Percentiles rank a stretch among this genome's conserved stretches.
Evolutionary conservation across 2,888 invertebrate genomes (phyloP).

Genomic region (Andrena hattorfiana): DNA sequence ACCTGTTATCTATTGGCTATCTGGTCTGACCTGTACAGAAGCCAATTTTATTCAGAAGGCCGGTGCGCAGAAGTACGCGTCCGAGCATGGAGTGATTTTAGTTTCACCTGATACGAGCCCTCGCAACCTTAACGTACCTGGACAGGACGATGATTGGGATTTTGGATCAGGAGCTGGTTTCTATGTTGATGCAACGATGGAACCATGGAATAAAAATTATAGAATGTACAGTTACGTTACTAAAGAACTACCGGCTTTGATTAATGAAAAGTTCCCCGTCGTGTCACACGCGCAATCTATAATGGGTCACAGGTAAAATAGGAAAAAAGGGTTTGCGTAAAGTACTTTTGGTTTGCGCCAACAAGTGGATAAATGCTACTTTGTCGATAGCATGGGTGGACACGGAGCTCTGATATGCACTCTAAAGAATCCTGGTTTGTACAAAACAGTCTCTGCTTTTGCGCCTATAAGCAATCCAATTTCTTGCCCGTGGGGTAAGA

Average conservation of each 20-base stretch:
- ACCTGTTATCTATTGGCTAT: slow-evolving; percentile 96
- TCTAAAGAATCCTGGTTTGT: slow-evolving; percentile 95
- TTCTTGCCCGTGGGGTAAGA: slow-evolving; percentile 94
- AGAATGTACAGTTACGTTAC: slow-evolving; percentile 98
- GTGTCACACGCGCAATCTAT: slow-evolving; percentile 89
- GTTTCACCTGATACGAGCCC: slow-evolving; percentile 99
- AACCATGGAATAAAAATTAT: slow-evolving; percentile 97
- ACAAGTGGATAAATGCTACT: slow-evolving; percentile 1
- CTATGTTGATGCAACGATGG: slow-evolving; percentile 95
- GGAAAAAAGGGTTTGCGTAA: slow-evolving; percentile 6
- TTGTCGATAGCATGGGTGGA: slow-evolving; percentile 95
- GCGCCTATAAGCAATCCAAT: slow-evolving; percentile 97
- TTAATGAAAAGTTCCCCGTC: slow-evolving; percentile 91
- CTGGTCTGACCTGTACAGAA: slow-evolving; percentile 97
- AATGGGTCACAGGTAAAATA: slow-evolving; percentile 91
- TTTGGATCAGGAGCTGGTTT: slow-evolving; percentile 98
- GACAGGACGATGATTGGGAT: slow-evolving; percentile 96
- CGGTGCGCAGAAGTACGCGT: slow-evolving; percentile 96
- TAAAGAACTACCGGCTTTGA: slow-evolving; percentile 91
- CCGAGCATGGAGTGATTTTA: slow-evolving; percentile 93
- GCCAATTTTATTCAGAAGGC: slow-evolving; percentile 98
- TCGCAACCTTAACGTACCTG: slow-evolving; percentile 94
- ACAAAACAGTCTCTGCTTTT: slow-evolving; percentile 96
- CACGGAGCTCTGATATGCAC: slow-evolving; percentile 97
- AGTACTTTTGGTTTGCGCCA: not conserved